Evolutionary conservation across 2,888 invertebrate species (phyloP).

Genomic region (Sisyra terminalis): DNA sequence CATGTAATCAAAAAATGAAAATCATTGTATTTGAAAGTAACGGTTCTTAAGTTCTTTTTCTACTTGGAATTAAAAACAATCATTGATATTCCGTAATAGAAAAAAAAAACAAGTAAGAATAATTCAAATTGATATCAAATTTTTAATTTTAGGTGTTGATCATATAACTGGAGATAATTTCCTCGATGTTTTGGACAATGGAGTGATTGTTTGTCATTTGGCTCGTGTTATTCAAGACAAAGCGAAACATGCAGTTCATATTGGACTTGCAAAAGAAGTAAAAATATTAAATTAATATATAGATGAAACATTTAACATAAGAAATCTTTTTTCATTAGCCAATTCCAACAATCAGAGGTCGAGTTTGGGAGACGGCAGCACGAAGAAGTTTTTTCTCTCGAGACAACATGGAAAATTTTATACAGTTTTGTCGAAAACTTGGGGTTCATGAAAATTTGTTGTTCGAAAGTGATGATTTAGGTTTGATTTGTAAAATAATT

Average conservation of each 20-base stretch:
- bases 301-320: conserved; percentile 2
- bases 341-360: conserved; percentile 51
- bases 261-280: conserved; percentile 44
- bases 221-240: conserved; percentile 62
- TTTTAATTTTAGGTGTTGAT: conserved; percentile 40
- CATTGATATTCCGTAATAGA: too few species aligned
- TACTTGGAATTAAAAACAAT: too few species aligned
- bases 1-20: too few species aligned
- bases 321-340: conserved; percentile 30
- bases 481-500: too few species aligned
- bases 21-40: too few species aligned
- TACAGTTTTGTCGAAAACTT: conserved; percentile 67
- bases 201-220: conserved; percentile 65
- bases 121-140: conserved; percentile 2
- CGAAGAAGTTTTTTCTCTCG: conserved; percentile 75
- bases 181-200: conserved; percentile 67
- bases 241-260: conserved; percentile 47
- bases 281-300: conserved; percentile 15
- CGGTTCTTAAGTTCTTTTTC: too few species aligned
- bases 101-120: too few species aligned
- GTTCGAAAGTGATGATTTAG: conserved; percentile 80
- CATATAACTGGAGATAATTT: conserved; percentile 65
- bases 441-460: conserved; percentile 76
- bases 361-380: conserved; percentile 71
- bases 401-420: conserved; percentile 80